These are phyloP conservation scores for Garrulus glandarius DNA, from an alignment of 2,797 vertebrate genomes.

Conservation along the genomic window DNA sequence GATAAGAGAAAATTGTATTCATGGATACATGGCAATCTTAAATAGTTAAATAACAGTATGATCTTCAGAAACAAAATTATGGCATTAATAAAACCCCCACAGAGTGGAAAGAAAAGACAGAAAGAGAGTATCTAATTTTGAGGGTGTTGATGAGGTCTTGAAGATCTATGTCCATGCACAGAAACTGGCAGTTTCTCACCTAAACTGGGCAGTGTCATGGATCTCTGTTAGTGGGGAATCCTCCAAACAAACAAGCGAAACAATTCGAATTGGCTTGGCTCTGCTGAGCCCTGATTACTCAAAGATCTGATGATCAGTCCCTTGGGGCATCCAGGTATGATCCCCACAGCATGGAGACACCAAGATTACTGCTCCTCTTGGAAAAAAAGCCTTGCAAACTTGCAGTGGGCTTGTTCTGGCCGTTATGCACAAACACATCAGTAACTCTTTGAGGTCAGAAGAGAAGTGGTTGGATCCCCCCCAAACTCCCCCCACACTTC, in stretches of 20 bases:
- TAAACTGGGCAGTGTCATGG: not conserved
- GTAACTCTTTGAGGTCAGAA: not conserved
- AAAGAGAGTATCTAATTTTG: not conserved
- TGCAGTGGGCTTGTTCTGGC: fast-evolving
- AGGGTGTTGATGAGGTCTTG: not conserved
- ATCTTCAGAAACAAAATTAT: not conserved
- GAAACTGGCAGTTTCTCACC: not conserved
- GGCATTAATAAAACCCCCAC: not conserved
- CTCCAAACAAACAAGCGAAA: not conserved
- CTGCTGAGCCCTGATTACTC: fast-evolving
- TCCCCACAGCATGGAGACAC: not conserved
- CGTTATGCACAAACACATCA: fast-evolving
- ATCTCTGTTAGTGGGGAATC: fast-evolving
- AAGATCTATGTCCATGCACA: not conserved
- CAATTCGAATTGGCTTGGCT: not conserved
- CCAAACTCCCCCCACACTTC: fast-evolving
- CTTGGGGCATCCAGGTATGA: fast-evolving
- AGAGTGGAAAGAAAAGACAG: not conserved
- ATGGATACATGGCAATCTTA: fast-evolving
- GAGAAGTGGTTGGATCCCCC: not conserved
- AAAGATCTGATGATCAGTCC: not conserved
- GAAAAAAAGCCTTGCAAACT: not conserved
- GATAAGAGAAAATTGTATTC: not conserved
- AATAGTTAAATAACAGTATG: not conserved
- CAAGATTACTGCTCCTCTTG: not conserved